phyloP scores from a whole-genome alignment of 1,140 invertebrate species.

The Triops cancriformis region DNA sequence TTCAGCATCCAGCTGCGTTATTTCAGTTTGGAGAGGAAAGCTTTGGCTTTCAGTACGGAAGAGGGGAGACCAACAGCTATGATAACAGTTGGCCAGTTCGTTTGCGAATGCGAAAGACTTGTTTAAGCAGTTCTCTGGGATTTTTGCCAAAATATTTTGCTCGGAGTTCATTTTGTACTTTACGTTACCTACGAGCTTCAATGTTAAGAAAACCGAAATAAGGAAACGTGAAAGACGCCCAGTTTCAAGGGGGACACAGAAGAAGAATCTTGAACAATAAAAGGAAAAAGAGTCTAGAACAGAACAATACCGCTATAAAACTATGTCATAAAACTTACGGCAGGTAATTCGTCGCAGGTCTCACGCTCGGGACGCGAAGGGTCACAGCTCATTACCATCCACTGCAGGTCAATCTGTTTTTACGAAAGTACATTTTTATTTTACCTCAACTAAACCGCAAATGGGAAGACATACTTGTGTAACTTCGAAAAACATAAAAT shows the following conservation, averaged over 20 bases:
- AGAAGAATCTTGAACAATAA: not conserved
- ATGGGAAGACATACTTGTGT: slow-evolving; percentile 28
- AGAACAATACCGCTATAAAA: not conserved
- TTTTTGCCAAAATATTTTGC: too few relatives aligned
- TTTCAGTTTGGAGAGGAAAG: too few relatives aligned
- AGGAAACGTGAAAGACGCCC: not conserved
- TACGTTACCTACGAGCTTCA: too few relatives aligned
- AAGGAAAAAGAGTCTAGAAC: not conserved
- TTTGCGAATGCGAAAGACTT: too few relatives aligned
- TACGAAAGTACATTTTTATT: slow-evolving; percentile 27
- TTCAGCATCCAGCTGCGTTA: too few relatives aligned
- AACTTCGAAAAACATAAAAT: slow-evolving; percentile 29
- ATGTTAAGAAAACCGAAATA: not conserved
- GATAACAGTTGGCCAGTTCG: too few relatives aligned
- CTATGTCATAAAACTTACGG: slow-evolving; percentile 35
- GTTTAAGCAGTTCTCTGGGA: too few relatives aligned
- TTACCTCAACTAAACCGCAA: not conserved
- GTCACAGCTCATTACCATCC: slow-evolving; percentile 70
- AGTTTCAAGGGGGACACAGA: not conserved
- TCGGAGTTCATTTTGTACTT: too few relatives aligned
- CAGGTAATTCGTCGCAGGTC: slow-evolving; percentile 59
- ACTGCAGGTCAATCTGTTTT: slow-evolving; percentile 65
- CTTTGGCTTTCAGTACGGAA: too few relatives aligned
- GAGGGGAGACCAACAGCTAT: too few relatives aligned
- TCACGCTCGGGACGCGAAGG: slow-evolving; percentile 58